Evolutionary conservation across 2,113 vertebrate genomes (phyloP), one percentile per base, ranked within the genome.

Genomic region (Puma concolor): DNA sequence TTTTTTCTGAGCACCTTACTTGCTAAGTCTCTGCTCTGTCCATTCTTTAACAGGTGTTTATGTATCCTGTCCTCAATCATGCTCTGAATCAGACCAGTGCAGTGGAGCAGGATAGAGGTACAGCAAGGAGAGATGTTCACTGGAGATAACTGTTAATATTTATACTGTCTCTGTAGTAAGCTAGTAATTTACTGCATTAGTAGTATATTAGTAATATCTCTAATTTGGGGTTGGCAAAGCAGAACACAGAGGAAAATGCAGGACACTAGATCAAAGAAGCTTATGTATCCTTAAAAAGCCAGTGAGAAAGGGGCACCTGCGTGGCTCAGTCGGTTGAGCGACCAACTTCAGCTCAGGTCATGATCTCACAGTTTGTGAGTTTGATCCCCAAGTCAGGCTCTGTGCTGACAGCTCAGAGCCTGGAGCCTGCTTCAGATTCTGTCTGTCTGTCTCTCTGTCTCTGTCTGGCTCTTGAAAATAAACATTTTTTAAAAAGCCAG

Each of bases 101-200:
- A 84, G 1, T 41, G 23, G 54, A 88, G 57, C 66, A 54, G 67
- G 77, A 5, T 44, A 25, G 23, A 90, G 16, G 14, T 85, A 27
- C 29, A 88, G 64, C 41, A 29, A 76, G 33, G 29, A 91, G 29
- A 86, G 71, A 84, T 76, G 50, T 33, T 92, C 81, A 82, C 1
- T 88, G 92, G 71, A 87, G 69, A 94, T 44, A n/a, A 29, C 66
- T 82, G 66, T 82, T 84, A 85, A 83, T 9, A 77, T 84, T 74
- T 82, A 29, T 48, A 29, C 27, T 77, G 41, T 77, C 27, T 48
- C 7, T 17, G 16, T 27, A 48, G 3, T 31, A 41, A 48, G 27
- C 17, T 77, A 48, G 27, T 77, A 48, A 48, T 91, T n/a, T 67
- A 33, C n/a, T 67, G 52, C 74, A 12, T 54, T 57, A 81, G n/a